phyloP scores from a whole-genome alignment of 2,797 vertebrate species.

The Falco columbarius region DNA sequence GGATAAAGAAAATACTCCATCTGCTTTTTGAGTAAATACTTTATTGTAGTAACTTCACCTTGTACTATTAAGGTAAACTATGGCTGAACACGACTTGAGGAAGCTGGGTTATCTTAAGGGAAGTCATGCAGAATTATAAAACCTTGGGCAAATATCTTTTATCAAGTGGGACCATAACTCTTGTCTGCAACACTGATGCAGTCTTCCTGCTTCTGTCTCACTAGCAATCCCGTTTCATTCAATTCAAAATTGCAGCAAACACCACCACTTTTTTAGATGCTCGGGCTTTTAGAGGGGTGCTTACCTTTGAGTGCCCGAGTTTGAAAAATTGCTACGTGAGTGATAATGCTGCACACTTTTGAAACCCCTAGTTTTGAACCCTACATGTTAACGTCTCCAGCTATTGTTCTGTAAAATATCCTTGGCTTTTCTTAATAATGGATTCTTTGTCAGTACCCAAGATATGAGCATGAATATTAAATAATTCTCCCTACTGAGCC shows the following conservation, averaged over 20 bases:
- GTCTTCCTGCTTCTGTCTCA: neutral
- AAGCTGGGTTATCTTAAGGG: neutral
- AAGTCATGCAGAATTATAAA: neutral
- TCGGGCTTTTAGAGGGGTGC: neutral
- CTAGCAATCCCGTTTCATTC: neutral
- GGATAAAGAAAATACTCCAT: neutral
- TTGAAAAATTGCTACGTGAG: neutral
- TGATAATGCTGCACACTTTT: neutral
- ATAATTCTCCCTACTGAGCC: conserved; percentile 11
- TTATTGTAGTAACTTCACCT: neutral
- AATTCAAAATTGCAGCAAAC: neutral
- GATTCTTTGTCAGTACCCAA: neutral
- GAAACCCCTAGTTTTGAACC: neutral
- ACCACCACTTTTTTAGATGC: neutral
- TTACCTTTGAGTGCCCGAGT: neutral
- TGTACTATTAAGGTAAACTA: neutral
- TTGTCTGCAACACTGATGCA: neutral
- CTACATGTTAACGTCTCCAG: neutral
- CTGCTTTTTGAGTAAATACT: neutral
- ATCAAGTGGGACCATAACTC: neutral
- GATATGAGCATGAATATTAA: conserved; percentile 45
- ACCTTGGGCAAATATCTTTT: neutral
- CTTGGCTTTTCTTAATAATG: neutral
- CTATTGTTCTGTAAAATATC: neutral
- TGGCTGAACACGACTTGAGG: neutral